These are phyloP conservation scores for Rhyacophila evoluta DNA, from an alignment of 2,888 invertebrate genomes.

Conservation along the genomic window DNA sequence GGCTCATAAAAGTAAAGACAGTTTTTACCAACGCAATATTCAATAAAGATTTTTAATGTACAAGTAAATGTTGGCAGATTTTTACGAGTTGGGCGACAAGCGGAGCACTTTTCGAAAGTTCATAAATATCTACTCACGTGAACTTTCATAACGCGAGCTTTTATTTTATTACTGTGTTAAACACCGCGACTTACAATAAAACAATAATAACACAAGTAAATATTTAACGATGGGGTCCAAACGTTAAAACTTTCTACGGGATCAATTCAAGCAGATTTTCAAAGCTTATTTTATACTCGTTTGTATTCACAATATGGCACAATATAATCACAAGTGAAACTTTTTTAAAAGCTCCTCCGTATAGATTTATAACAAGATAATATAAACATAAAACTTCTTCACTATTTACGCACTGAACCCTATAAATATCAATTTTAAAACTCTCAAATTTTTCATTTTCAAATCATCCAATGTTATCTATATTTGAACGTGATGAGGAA, in stretches of 20 bases:
- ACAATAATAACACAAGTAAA: background rate
- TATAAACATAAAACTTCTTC: too few relatives aligned
- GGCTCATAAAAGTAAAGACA: background rate
- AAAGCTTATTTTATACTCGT: too few relatives aligned
- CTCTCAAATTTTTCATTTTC: too few relatives aligned
- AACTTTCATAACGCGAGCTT: background rate
- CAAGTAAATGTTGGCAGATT: background rate
- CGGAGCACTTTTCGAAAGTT: background rate
- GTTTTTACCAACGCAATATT: background rate
- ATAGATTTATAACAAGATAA: too few relatives aligned
- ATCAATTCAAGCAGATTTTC: too few relatives aligned
- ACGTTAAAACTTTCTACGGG: background rate
- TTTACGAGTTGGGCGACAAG: background rate
- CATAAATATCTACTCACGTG: background rate
- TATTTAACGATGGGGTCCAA: background rate
- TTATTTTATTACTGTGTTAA: background rate
- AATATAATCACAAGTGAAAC: too few relatives aligned
- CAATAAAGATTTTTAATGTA: background rate
- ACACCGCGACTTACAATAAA: background rate
- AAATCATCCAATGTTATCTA: too few relatives aligned
- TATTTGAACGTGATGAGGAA: too few relatives aligned
- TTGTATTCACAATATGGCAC: too few relatives aligned
- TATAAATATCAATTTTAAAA: too few relatives aligned
- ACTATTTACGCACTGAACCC: too few relatives aligned
- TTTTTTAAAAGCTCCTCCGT: too few relatives aligned